These are phyloP conservation scores for Drosophila villosipedis DNA, from an alignment of 2,888 invertebrate species.

Conservation along the genomic window DNA sequence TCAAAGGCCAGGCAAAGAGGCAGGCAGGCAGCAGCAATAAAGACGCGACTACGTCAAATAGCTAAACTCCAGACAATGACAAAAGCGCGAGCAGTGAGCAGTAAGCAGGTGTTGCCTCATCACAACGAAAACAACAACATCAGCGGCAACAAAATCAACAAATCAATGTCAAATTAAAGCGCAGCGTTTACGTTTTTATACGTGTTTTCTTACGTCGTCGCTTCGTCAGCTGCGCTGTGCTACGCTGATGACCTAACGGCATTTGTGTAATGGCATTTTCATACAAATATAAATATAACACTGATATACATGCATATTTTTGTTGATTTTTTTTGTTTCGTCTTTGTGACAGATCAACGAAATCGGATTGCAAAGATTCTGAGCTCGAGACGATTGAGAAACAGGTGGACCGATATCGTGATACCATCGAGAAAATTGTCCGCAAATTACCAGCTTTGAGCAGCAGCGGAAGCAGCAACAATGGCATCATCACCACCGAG, in stretches of 20 bases:
- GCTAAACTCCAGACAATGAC: slow-evolving; percentile 44
- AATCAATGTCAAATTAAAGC: slow-evolving; percentile 65
- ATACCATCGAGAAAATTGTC: slow-evolving; percentile 85
- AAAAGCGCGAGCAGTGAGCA: slow-evolving; percentile 28
- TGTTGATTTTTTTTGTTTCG: slow-evolving; percentile 19
- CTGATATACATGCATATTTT: neutral
- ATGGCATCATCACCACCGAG: slow-evolving; percentile 82
- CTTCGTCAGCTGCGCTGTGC: slow-evolving; percentile 44
- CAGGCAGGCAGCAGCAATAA: slow-evolving; percentile 14
- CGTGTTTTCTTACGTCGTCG: slow-evolving; percentile 43
- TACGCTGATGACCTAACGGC: slow-evolving; percentile 71
- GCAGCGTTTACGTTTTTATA: slow-evolving; percentile 49
- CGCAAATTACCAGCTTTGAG: slow-evolving; percentile 83
- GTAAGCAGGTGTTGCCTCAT: slow-evolving; percentile 75
- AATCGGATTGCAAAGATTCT: slow-evolving; percentile 80
- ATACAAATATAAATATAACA: neutral
- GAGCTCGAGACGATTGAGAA: slow-evolving; percentile 84
- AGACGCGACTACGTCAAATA: slow-evolving; percentile 35
- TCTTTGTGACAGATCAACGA: slow-evolving; percentile 56
- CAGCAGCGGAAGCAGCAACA: slow-evolving; percentile 67
- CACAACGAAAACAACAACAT: slow-evolving; percentile 47
- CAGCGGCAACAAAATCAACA: slow-evolving; percentile 35
- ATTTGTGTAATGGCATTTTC: slow-evolving; percentile 34
- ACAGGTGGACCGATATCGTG: slow-evolving; percentile 85
- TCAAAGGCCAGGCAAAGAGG: slow-evolving; percentile 64